Evolutionary conservation across 2,888 invertebrate genomes (phyloP).

Genomic region (Vandiemenella viatica): DNA sequence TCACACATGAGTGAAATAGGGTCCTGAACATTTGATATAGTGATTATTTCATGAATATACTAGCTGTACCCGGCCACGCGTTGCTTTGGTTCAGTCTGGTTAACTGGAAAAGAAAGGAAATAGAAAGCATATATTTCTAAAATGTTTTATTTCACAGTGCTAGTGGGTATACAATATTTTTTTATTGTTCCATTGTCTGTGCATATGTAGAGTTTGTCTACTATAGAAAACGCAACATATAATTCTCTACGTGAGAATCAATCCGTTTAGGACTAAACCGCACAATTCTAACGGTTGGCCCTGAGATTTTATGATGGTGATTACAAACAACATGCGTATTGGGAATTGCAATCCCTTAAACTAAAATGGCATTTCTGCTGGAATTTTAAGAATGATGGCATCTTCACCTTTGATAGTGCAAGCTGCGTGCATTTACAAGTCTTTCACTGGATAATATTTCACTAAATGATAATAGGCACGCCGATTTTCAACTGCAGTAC

Average conservation of each 20-base stretch:
- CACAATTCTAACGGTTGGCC: too few relatives aligned
- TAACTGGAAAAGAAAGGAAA: neutral
- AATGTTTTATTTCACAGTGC: too few relatives aligned
- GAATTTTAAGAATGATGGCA: neutral
- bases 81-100: neutral
- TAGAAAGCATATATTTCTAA: neutral
- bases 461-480: neutral
- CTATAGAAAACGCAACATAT: neutral
- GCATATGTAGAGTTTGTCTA: neutral
- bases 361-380: too few relatives aligned
- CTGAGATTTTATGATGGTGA: neutral
- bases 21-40: too few relatives aligned
- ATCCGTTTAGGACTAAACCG: neutral
- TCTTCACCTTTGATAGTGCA: neutral
- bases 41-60: neutral
- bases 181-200: neutral
- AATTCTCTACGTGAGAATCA: neutral
- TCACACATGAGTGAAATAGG: too few relatives aligned
- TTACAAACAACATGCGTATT: neutral
- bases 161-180: too few relatives aligned
- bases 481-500: neutral
- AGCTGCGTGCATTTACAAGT: neutral
- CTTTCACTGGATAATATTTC: neutral
- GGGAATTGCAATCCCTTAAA: neutral
- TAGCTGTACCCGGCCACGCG: neutral